A percentile compares a stretch with the other conserved stretches of the same genome.
These are phyloP conservation scores for Cyanoderma ruficeps DNA, from an alignment of 2,113 vertebrate genomes.

Conservation along the genomic window DNA sequence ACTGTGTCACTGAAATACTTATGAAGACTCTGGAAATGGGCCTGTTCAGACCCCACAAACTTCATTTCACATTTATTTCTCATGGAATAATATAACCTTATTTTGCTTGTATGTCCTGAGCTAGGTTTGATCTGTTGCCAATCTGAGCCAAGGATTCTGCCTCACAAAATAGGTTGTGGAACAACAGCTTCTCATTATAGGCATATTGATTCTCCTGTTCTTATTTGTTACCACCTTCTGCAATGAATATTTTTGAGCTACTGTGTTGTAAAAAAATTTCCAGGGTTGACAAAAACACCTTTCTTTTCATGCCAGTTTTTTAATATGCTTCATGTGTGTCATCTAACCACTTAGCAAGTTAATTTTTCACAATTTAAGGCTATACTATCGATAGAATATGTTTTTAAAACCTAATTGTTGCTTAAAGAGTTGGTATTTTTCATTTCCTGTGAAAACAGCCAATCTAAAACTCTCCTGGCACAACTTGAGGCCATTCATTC, in stretches of 20 bases:
- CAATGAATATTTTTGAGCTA: background rate
- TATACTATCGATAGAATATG: background rate
- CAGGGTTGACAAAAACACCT: background rate
- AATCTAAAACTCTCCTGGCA: background rate
- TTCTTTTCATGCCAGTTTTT: background rate
- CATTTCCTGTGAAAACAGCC: background rate
- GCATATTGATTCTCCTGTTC: background rate
- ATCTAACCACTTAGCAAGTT: background rate
- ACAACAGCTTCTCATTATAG: background rate
- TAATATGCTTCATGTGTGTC: background rate
- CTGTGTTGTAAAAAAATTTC: background rate
- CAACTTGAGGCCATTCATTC: background rate
- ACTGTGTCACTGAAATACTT: background rate
- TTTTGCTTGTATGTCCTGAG: background rate
- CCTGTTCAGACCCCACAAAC: background rate
- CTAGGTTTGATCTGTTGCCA: background rate
- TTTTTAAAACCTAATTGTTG: background rate
- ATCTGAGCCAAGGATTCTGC: background rate
- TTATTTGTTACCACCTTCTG: background rate
- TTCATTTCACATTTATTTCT: background rate
- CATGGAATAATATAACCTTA: background rate
- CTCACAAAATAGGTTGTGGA: background rate
- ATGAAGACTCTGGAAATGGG: background rate
- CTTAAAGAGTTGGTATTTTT: background rate
- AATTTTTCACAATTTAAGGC: background rate